phyloP scores from a whole-genome alignment of 2,797 vertebrate genomes.

The Schizopygopsis pylzovi region DNA sequence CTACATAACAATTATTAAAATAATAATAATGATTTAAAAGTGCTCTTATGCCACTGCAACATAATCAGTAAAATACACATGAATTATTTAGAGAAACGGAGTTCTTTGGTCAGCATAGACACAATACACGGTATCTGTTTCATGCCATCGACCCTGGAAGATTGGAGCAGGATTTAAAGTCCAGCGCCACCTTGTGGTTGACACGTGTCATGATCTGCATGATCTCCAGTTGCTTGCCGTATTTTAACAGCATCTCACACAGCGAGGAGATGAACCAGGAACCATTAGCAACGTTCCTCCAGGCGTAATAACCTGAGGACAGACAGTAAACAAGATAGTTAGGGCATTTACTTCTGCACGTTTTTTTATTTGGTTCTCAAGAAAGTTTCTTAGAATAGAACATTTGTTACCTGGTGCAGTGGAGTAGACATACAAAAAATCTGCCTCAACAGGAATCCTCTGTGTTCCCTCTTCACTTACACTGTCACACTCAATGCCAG shows the following conservation, averaged over 20 bases:
- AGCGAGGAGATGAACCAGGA: constrained; percentile 94
- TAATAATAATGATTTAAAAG: not conserved
- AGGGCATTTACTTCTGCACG: fast-evolving
- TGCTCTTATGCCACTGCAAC: not conserved
- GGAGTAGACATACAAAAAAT: constrained; percentile 92
- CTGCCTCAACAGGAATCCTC: constrained; percentile 92
- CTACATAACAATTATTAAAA: not conserved
- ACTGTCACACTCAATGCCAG: constrained; percentile 83
- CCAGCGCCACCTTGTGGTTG: constrained; percentile 84
- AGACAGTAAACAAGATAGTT: not conserved
- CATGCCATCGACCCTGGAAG: constrained; percentile 75
- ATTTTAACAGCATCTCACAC: constrained; percentile 77
- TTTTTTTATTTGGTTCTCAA: not conserved
- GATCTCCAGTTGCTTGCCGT: constrained; percentile 81
- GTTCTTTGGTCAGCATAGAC: constrained; percentile 93
- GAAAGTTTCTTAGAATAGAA: not conserved
- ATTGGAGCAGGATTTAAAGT: constrained; percentile 83
- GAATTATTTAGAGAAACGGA: constrained; percentile 80
- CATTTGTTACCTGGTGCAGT: constrained; percentile 83
- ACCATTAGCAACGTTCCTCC: constrained; percentile 85
- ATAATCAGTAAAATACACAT: not conserved
- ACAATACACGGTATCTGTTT: constrained; percentile 93
- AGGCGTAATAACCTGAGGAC: constrained; percentile 87
- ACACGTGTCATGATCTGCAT: constrained; percentile 92
- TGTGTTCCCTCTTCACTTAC: constrained; percentile 53